phyloP scores from a whole-genome alignment of 1,140 invertebrate genomes.

The Cotesia typhae region DNA sequence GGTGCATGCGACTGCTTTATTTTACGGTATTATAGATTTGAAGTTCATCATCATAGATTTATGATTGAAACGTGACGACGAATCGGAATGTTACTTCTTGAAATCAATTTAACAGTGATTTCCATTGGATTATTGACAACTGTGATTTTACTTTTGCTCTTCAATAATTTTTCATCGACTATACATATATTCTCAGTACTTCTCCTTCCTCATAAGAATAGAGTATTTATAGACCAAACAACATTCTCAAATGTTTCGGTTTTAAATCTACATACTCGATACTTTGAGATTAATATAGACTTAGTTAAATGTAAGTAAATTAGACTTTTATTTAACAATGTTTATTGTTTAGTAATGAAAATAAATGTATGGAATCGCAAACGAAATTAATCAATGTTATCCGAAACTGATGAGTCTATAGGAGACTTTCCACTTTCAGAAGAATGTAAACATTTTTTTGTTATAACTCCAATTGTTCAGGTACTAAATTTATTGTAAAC shows the following conservation, averaged over 20 bases:
- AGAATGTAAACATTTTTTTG: constrained; percentile 13
- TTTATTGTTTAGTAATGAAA: too few species aligned
- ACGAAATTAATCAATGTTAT: too few species aligned
- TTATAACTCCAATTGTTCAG: constrained; percentile 26
- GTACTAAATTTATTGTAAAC: background rate
- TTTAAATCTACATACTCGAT: too few species aligned
- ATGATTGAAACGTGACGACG: constrained; percentile 15
- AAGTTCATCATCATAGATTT: constrained; percentile 20
- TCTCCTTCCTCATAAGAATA: too few species aligned
- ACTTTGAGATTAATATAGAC: too few species aligned
- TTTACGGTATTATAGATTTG: constrained; percentile 16
- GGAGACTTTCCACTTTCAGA: constrained; percentile 22
- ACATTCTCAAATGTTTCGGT: too few species aligned
- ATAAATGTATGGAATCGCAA: too few species aligned
- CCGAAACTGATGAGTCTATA: constrained; percentile 9
- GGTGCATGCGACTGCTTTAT: constrained; percentile 36
- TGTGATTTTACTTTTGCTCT: background rate
- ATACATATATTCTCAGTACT: too few species aligned
- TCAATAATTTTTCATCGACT: too few species aligned
- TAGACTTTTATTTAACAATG: too few species aligned
- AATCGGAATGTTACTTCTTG: background rate
- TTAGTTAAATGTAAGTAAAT: too few species aligned
- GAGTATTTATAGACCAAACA: too few species aligned
- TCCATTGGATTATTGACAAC: constrained; percentile 12
- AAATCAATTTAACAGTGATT: background rate